These are phyloP conservation scores for Crematogaster levior DNA, from an alignment of 2,888 invertebrate genomes.

Conservation along the genomic window DNA sequence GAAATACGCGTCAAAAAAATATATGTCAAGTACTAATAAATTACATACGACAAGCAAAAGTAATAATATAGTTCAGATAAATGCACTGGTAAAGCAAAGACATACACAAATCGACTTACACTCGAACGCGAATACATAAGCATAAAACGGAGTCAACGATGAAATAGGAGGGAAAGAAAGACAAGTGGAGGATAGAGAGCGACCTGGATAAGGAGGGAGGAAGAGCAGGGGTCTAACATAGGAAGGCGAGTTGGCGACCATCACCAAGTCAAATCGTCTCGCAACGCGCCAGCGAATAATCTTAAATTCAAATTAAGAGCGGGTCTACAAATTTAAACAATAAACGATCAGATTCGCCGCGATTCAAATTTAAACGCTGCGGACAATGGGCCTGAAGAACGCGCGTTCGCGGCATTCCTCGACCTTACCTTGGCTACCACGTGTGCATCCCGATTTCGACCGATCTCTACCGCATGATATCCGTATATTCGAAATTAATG, in stretches of 20 bases:
- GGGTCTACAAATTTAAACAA: constrained; percentile 84
- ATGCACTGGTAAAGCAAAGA: constrained; percentile 3
- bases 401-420: constrained; percentile 73
- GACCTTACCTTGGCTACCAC: constrained; percentile 61
- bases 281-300: constrained; percentile 84
- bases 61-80: constrained; percentile 32
- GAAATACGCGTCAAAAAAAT: background rate
- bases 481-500: background rate
- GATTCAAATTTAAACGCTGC: constrained; percentile 83
- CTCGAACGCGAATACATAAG: constrained; percentile 30
- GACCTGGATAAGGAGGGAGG: constrained; percentile 37
- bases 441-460: constrained; percentile 58
- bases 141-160: constrained; percentile 58
- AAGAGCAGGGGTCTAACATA: constrained; percentile 61
- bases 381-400: constrained; percentile 79
- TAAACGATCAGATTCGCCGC: constrained; percentile 84
- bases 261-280: constrained; percentile 84
- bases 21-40: background rate
- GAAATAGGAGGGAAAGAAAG: constrained; percentile 29
- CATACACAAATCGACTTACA: constrained; percentile 4
- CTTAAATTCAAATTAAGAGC: constrained; percentile 84
- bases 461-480: background rate
- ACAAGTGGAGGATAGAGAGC: constrained; percentile 22
- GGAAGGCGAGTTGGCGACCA: constrained; percentile 79
- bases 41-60: background rate